Conservation (phyloP, 1,140 invertebrate genomes). For the Neodiprion pinetum region DNA sequence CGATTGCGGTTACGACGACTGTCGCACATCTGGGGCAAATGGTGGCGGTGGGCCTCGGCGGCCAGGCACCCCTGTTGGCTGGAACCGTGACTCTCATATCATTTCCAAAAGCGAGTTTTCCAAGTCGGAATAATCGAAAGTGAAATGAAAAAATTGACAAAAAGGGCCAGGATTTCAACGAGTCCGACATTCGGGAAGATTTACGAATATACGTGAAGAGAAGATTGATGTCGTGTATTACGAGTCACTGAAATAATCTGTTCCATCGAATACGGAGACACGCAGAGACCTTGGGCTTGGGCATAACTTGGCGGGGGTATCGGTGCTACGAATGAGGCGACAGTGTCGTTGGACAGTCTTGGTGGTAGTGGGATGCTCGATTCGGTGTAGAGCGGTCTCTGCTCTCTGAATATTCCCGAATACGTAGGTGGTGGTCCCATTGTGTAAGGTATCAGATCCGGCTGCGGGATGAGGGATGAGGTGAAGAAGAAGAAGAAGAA, state of each 20-base stretch:
- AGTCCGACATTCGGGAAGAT: too few species aligned
- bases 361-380: background rate
- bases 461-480: background rate
- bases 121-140: background rate
- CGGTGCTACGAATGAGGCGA: slow-evolving; percentile 27
- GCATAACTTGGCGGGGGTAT: slow-evolving; percentile 38
- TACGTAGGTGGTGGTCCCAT: background rate
- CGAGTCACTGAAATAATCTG: slow-evolving; percentile 21
- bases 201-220: too few species aligned
- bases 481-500: background rate
- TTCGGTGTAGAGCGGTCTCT: background rate
- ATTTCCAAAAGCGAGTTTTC: background rate
- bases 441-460: background rate
- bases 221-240: background rate
- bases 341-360: slow-evolving; percentile 21
- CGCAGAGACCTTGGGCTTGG: slow-evolving; percentile 34
- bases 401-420: background rate
- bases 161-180: too few species aligned
- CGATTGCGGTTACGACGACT: slow-evolving; percentile 46
- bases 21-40: slow-evolving; percentile 52
- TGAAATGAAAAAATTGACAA: background rate
- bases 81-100: background rate
- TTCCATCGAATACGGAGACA: slow-evolving; percentile 28
- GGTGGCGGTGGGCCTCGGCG: slow-evolving; percentile 45
- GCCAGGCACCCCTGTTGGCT: slow-evolving; percentile 34